Evolutionary conservation across 2,797 vertebrate species (phyloP).

Genomic region (Esox masquinongy): DNA sequence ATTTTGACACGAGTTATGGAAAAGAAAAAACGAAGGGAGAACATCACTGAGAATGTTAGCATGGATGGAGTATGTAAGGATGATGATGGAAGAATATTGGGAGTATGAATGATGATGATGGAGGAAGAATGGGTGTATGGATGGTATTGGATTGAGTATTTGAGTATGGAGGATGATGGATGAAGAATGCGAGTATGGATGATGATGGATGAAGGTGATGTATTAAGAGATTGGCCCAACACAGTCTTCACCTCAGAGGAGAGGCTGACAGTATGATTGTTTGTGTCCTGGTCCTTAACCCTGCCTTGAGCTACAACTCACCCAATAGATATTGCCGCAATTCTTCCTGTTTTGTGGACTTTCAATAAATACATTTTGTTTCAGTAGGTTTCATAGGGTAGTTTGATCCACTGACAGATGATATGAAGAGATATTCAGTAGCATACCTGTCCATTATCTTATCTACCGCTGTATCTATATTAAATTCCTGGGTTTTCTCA

Average conservation of each 20-base stretch:
- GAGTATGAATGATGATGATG: no score
- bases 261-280: constrained; percentile 24
- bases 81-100: not conserved
- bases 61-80: no score
- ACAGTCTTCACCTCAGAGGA: constrained; percentile 42
- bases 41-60: constrained; percentile 46
- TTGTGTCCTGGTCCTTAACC: constrained; percentile 20
- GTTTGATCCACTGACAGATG: constrained; percentile 4
- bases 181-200: constrained; percentile 49
- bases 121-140: no score
- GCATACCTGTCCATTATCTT: not conserved
- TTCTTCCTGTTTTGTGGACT: constrained; percentile 70
- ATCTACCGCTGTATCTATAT: not conserved
- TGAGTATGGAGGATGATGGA: constrained; percentile 15
- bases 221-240: constrained; percentile 49
- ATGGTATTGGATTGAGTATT: no score
- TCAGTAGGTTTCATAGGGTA: constrained; percentile 21
- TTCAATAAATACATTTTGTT: not conserved
- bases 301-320: not conserved
- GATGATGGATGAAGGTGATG: constrained; percentile 42
- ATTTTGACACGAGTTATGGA: not conserved
- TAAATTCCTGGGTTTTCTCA: not conserved
- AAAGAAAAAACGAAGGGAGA: not conserved
- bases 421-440: not conserved
- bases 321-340: constrained; percentile 43